Evolutionary conservation across 2,888 invertebrate genomes (phyloP).

Genomic region (Phymatocera aterrima): DNA sequence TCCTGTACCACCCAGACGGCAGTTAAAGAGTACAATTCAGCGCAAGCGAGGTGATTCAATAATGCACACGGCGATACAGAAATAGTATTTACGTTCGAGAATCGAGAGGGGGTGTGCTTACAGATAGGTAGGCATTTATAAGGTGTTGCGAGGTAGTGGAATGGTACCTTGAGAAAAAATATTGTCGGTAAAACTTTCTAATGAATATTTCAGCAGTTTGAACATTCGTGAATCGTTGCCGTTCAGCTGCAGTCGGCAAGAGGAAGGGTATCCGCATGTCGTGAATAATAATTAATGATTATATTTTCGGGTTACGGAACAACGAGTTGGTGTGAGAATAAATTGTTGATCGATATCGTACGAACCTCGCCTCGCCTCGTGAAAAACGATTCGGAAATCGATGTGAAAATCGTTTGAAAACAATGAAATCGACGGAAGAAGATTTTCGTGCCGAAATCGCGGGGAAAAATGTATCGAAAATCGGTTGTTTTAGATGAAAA

Average conservation of each 20-base stretch:
- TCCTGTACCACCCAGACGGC: constrained; percentile 15
- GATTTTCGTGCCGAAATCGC: too few species aligned
- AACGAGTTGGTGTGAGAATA: too few species aligned
- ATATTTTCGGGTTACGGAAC: too few species aligned
- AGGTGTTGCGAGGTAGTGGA: not conserved
- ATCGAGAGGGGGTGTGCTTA: not conserved
- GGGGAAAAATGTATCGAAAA: too few species aligned
- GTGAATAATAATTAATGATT: not conserved
- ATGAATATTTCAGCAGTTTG: not conserved
- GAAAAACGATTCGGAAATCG: too few species aligned
- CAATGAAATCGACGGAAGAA: too few species aligned
- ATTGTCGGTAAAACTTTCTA: too few species aligned
- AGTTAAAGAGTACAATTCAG: constrained; percentile 35
- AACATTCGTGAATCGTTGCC: not conserved
- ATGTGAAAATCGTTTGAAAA: too few species aligned
- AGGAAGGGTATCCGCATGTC: not conserved
- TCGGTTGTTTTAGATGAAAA: too few species aligned
- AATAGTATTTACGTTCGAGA: constrained; percentile 1
- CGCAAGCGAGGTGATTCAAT: constrained; percentile 31
- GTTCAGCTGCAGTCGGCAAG: too few species aligned
- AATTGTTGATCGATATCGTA: too few species aligned
- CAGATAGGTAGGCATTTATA: not conserved
- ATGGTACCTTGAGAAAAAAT: not conserved
- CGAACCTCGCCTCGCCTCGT: too few species aligned
- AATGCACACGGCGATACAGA: constrained; percentile 7